Base-by-base conservation (phyloP, 2,888 invertebrate species). In the Acronicta alni region DNA sequence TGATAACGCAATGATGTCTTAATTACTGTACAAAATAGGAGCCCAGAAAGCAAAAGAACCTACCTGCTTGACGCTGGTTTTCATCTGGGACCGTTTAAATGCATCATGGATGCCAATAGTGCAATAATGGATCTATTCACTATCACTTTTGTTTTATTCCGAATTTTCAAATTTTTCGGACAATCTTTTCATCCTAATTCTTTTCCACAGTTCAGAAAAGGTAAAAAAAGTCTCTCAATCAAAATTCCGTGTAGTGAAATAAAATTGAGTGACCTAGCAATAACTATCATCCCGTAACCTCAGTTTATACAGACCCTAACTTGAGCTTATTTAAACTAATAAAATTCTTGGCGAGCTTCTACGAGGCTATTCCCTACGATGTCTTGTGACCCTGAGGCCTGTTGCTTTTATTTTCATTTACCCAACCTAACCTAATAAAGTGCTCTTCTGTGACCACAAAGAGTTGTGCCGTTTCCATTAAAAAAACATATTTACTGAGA, bases 391-490 rank as follows among this genome's bases (percentile, higher is more conserved):
- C 70, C 48, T 74, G 69, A 69, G 63, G 83, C 85, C 85, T 87
- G 88, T 88, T 90, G 89, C 87, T 90, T 86, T 88, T 89, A 87
- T 90, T 90, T 90, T 88, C 86, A 89, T 89, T 86, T 91, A 84
- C 80, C 82, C 85, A 81, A 82, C 81, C 79, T 91, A 92, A 93
- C 88, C 81, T 87, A 91, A 92, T 92, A 91, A 90, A 89, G 84
- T 81, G 83, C 80, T 84, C 81, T 85, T 81, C 75, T 83, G 79
- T 72, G 60, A 70, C 80, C 84, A 86, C 90, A 91, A 91, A 92
- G 89, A 87, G 86, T 88, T 88, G 80, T 85, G 86, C 84, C 79
- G 81, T 91, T 90, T 74, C 88, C 86, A 89, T 89, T 88, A 87
- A 89, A 89, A 88, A 90, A 91, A 83, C 86, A 88, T 87, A 88